Conservation (phyloP, 1,140 invertebrate genomes). For the Schlechtendalia chinensis region DNA sequence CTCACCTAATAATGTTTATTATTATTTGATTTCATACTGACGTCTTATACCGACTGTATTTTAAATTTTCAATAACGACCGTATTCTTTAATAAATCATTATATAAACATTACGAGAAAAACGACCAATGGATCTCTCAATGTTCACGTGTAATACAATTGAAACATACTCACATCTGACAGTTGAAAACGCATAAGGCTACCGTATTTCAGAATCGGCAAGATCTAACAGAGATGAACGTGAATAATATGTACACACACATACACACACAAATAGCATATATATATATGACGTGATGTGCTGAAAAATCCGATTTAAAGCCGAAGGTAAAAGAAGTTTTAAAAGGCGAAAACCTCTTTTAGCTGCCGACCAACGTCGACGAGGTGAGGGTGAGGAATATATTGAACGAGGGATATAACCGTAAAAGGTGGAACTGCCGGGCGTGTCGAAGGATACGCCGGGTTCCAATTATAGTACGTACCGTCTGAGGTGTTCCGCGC, state of each 20-base stretch:
- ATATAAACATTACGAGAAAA: too few species aligned
- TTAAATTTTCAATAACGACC: too few species aligned
- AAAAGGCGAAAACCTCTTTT: constrained; percentile 8
- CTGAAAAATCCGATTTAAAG: constrained; percentile 36
- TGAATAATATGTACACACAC: background rate
- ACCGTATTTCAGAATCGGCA: background rate
- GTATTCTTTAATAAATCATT: too few species aligned
- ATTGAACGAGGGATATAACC: constrained; percentile 36
- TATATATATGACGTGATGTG: background rate
- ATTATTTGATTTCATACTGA: background rate
- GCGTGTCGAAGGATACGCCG: background rate
- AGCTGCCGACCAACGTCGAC: background rate
- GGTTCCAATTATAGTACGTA: constrained; percentile 40
- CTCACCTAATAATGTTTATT: too few species aligned
- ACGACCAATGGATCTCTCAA: too few species aligned
- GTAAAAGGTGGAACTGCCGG: background rate
- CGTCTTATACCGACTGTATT: too few species aligned
- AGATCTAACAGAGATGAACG: background rate
- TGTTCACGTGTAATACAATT: too few species aligned
- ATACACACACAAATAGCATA: too few species aligned
- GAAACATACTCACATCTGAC: too few species aligned
- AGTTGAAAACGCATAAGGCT: background rate
- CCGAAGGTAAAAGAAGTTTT: constrained; percentile 26
- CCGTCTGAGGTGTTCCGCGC: constrained; percentile 25
- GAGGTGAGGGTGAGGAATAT: background rate